Conservation (phyloP, 1,140 invertebrate species). For the Brevipalpus yothersi region DNA sequence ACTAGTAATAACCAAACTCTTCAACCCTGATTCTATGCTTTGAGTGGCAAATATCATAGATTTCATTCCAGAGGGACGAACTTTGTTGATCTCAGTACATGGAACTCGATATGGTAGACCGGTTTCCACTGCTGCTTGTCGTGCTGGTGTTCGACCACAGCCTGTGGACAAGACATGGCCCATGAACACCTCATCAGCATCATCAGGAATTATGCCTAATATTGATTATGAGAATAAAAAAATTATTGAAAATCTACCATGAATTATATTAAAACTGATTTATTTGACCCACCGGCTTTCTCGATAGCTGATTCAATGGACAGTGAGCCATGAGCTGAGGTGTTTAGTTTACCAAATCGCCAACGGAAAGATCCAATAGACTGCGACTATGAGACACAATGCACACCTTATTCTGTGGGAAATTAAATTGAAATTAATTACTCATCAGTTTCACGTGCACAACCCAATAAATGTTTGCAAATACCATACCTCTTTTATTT, state of each 20-base stretch:
- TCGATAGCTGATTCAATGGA: conserved; percentile 41
- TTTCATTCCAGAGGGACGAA: conserved; percentile 34
- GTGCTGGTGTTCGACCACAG: conserved; percentile 25
- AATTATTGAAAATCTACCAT: not conserved
- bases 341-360: conserved; percentile 47
- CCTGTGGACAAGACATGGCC: conserved; percentile 28
- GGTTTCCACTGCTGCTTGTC: conserved; percentile 28
- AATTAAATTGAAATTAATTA: too few species aligned
- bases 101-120: conserved; percentile 24
- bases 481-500: too few species aligned
- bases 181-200: conserved; percentile 29
- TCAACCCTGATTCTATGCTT: conserved; percentile 25
- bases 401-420: conserved; percentile 31
- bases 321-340: conserved; percentile 60
- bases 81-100: conserved; percentile 30
- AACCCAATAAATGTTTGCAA: too few species aligned
- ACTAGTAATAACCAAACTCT: conserved; percentile 15
- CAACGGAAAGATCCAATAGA: conserved; percentile 83
- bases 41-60: conserved; percentile 31
- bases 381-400: conserved; percentile 65
- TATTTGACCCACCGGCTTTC: not conserved
- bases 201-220: conserved; percentile 13
- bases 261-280: not conserved
- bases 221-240: not conserved
- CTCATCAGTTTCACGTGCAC: too few species aligned